phyloP scores from a whole-genome alignment of 1,140 invertebrate species.

The Drosophila hydei region DNA sequence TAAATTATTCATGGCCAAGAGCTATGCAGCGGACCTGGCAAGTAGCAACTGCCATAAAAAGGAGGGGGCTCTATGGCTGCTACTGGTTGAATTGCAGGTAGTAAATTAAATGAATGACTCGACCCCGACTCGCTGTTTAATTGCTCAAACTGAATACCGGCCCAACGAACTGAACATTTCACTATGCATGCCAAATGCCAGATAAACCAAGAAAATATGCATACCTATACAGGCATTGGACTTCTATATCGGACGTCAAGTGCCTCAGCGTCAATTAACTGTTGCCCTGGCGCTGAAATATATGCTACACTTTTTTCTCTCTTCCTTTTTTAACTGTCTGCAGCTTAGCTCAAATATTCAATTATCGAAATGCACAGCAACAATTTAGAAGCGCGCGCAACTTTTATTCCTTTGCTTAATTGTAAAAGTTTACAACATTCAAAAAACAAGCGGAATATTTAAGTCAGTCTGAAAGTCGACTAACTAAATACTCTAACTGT shows the following conservation, averaged over 20 bases:
- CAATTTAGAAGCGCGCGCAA: constrained; percentile 50
- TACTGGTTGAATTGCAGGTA: constrained; percentile 47
- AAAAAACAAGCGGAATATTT: not conserved
- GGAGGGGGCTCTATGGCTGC: not conserved
- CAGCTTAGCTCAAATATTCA: constrained; percentile 72
- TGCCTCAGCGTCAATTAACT: constrained; percentile 51
- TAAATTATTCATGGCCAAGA: constrained; percentile 79
- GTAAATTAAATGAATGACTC: constrained; percentile 76
- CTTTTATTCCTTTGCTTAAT: constrained; percentile 70
- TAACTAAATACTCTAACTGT: not conserved
- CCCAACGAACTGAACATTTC: constrained; percentile 55
- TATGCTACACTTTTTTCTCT: constrained; percentile 53
- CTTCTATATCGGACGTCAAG: not conserved
- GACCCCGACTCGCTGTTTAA: constrained; percentile 38
- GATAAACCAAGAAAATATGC: constrained; percentile 24
- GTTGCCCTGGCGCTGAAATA: constrained; percentile 25
- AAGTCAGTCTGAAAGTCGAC: not conserved
- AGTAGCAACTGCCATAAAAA: too few species aligned
- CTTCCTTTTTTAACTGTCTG: constrained; percentile 1
- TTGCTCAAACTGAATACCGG: constrained; percentile 30
- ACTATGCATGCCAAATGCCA: constrained; percentile 13
- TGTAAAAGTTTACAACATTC: constrained; percentile 66
- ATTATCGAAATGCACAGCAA: constrained; percentile 73
- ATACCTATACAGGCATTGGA: not conserved
- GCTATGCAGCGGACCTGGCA: constrained; percentile 29